A percentile compares a stretch with the other conserved stretches of the same genome.
Conservation (phyloP, 2,888 invertebrate genomes). For the Apotomis turbidana region DNA sequence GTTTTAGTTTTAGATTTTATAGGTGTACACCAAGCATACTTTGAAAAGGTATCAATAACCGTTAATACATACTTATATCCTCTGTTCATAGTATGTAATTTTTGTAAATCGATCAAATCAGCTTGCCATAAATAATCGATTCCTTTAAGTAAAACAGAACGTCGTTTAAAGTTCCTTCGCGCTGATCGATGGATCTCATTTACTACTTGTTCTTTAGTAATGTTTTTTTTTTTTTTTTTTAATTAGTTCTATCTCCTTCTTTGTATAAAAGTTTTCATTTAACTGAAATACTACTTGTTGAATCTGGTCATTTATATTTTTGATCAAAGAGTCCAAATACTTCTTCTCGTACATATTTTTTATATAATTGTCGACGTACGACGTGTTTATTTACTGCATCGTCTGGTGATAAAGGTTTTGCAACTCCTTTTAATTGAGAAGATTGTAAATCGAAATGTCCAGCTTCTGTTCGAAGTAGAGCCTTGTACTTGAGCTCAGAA, state of each 20-base stretch:
- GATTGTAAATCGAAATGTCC: slow-evolving; percentile 3
- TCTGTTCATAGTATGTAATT: not conserved
- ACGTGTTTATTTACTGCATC: slow-evolving; percentile 1
- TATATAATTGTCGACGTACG: not conserved
- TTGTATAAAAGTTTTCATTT: not conserved
- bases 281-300: not conserved
- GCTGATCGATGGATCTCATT: not conserved
- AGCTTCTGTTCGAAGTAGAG: not conserved
- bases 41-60: slow-evolving; percentile 11
- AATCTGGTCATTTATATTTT: not conserved
- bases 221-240: not conserved
- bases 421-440: not conserved
- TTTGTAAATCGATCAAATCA: slow-evolving; percentile 3
- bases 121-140: slow-evolving; percentile 7
- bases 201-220: not conserved
- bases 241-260: not conserved
- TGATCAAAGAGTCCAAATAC: not conserved
- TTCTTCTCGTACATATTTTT: slow-evolving; percentile 1
- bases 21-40: not conserved
- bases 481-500: slow-evolving; percentile 8
- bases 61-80: slow-evolving; percentile 6
- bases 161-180: not conserved
- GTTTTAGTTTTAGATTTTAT: not conserved
- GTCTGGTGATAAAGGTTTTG: not conserved
- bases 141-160: not conserved